phyloP scores from a whole-genome alignment of 2,888 invertebrate genomes.

The Parelbella ahira region DNA sequence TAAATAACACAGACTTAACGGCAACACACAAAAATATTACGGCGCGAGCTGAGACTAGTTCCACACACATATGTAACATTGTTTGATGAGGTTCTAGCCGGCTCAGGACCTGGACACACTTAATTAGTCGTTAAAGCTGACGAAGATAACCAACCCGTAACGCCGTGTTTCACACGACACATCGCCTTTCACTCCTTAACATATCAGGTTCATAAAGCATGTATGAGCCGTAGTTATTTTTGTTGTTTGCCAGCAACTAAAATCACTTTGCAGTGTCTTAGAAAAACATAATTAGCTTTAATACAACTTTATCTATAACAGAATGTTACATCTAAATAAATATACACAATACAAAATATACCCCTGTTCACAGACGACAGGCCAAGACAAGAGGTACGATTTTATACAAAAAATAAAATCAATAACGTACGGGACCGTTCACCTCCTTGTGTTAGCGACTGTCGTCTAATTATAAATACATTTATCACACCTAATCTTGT shows the following conservation, averaged over 20 bases:
- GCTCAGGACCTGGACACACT: constrained; percentile 34
- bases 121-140: constrained; percentile 39
- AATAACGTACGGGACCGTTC: constrained; percentile 64
- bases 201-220: constrained; percentile 37
- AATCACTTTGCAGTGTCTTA: constrained; percentile 58
- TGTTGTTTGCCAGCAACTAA: constrained; percentile 61
- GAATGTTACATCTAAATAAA: constrained; percentile 60
- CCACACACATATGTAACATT: constrained; percentile 33
- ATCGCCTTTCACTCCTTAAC: constrained; percentile 25
- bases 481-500: constrained; percentile 69
- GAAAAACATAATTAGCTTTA: constrained; percentile 76
- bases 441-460: constrained; percentile 77
- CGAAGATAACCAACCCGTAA: constrained; percentile 40
- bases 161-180: constrained; percentile 38
- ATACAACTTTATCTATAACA: constrained; percentile 46
- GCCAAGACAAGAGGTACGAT: constrained; percentile 78
- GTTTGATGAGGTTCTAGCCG: constrained; percentile 33
- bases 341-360: constrained; percentile 64
- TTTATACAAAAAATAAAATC: constrained; percentile 80
- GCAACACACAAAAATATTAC: constrained; percentile 64
- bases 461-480: constrained; percentile 73
- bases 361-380: constrained; percentile 75
- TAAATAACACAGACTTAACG: constrained; percentile 76
- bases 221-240: constrained; percentile 52
- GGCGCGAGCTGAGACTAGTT: constrained; percentile 53